These are phyloP conservation scores for Ambastaia sidthimunki DNA, from an alignment of 2,797 vertebrate species.

Conservation along the genomic window DNA sequence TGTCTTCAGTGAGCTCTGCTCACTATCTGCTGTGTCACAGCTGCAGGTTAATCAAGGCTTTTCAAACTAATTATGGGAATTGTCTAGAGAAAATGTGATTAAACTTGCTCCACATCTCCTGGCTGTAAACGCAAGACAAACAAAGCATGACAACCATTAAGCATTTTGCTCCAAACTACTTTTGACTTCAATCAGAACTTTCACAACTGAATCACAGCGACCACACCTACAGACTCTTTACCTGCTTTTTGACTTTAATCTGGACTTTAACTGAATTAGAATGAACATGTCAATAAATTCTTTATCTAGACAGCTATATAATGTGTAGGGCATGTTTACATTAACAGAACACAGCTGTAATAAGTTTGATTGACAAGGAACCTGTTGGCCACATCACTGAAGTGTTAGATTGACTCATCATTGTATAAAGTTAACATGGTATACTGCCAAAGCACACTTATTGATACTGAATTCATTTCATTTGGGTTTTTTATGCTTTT, in stretches of 20 bases:
- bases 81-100: slow-evolving; percentile 71
- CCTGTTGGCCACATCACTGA: neutral
- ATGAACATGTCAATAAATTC: neutral
- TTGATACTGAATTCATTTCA: neutral
- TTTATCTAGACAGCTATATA: neutral
- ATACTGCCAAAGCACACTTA: too few relatives aligned
- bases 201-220: neutral
- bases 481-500: neutral
- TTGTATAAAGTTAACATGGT: neutral
- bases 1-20: slow-evolving; percentile 55
- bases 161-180: neutral
- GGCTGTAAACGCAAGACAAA: slow-evolving; percentile 59
- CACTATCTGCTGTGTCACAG: slow-evolving; percentile 63
- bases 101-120: slow-evolving; percentile 64
- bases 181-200: neutral
- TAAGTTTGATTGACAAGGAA: neutral
- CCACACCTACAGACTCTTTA: neutral
- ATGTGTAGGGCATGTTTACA: neutral
- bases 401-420: neutral
- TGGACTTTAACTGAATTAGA: neutral
- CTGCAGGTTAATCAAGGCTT: slow-evolving; percentile 70
- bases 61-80: slow-evolving; percentile 71
- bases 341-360: neutral
- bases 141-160: slow-evolving; percentile 42
- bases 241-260: neutral